Evolutionary conservation across 2,113 vertebrate species (phyloP), one percentile per base, ranked within the genome.

Genomic region (Todiramphus saurophagus): DNA sequence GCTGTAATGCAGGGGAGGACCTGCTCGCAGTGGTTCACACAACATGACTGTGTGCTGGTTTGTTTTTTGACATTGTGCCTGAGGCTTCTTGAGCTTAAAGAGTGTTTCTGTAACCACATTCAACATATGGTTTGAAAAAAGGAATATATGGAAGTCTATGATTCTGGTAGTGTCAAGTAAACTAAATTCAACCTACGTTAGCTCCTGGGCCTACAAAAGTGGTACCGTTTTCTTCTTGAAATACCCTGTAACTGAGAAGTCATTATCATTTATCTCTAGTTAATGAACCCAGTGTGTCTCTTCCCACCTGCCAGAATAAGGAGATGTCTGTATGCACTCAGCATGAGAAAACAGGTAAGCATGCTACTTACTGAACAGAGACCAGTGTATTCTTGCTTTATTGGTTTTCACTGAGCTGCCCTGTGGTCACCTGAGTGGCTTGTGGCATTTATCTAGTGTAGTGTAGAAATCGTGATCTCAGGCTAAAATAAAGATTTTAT

Each of bases 221-320:
- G 2, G 72, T 68, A 66, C 15, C 0, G 0, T 48, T 51, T 84
- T 56, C 16, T 72, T 84, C 44, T 31, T 55, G 33, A 87, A 67
- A 27, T 46, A 64, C 7, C 1, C 18, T 28, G 46, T 59, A 69
- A 67, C n/a, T 92, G 41, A 92, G 63, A 76, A 77, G 50, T 31
- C 3, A 2, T 33, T 96, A 56, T 74, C 5, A 9, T 93, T 94
- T 96, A 23, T 87, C 51, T 90, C 12, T 78, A 95, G 89, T 75
- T 93, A 69, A 79, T 24, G 80, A 90, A 58, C 3, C 23, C 7
- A 43, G 60, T 3, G 33, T 50, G 13, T 62, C 73, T 79, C 18
- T 46, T 91, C 58, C 80, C 17, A 17, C 39, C 41, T 53, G 6
- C 41, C 70, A 72, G 69, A 63, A 60, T n/a, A 43, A 81, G 13